Conservation (phyloP, 2,888 invertebrate species). For the Leptodirus hochenwartii region DNA sequence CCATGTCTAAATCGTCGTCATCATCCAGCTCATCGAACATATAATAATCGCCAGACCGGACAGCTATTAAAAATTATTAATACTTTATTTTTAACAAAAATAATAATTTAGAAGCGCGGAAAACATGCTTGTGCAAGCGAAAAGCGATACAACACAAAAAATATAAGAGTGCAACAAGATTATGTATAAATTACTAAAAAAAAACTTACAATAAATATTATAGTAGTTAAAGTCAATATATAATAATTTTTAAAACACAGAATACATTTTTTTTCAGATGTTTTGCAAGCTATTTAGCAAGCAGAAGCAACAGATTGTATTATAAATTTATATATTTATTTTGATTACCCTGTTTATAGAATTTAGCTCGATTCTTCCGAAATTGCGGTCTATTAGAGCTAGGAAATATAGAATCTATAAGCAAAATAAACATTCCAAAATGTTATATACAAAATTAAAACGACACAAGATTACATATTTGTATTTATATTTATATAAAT, state of each 20-base stretch:
- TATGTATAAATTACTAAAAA: background rate
- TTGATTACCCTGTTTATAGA: conserved; percentile 35
- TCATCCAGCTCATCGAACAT: conserved; percentile 94
- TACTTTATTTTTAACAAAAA: conserved; percentile 9
- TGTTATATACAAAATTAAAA: no score
- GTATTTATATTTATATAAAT: no score
- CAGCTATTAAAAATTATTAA: conserved; percentile 42
- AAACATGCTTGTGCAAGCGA: background rate
- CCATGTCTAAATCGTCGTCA: conserved; percentile 49
- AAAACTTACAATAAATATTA: background rate
- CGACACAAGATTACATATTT: no score
- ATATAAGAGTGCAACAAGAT: background rate
- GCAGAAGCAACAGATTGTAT: no score
- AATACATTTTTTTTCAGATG: conserved; percentile 1
- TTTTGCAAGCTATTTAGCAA: background rate
- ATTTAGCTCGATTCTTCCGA: conserved; percentile 29
- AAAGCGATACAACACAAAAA: conserved; percentile 1
- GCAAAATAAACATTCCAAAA: conserved; percentile 15
- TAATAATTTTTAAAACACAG: background rate
- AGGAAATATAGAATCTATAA: conserved; percentile 34
- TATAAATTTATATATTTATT: conserved; percentile 1
- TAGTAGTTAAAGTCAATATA: conserved; percentile 1
- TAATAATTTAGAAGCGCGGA: background rate
- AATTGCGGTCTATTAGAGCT: conserved; percentile 29
- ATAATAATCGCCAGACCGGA: conserved; percentile 96